Conservation (phyloP, 2,113 vertebrate genomes). For the Oncorhynchus tshawytscha region DNA sequence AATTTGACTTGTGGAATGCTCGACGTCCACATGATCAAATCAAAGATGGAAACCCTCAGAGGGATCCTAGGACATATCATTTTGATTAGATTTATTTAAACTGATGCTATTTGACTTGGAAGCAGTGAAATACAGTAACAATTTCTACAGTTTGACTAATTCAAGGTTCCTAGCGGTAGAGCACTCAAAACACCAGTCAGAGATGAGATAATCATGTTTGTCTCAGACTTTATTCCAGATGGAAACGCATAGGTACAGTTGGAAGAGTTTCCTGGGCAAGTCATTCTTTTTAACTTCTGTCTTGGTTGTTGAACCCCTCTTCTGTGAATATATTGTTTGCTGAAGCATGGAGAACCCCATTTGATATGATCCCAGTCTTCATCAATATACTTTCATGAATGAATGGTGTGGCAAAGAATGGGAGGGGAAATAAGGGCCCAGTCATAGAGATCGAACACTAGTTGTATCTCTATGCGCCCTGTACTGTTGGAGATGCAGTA, state of each 20-base stretch:
- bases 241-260: not conserved
- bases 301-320: too few relatives aligned
- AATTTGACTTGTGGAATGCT: not conserved
- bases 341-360: not conserved
- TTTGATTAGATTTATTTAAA: not conserved
- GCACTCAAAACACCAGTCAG: not conserved
- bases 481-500: not conserved
- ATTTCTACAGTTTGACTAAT: not conserved
- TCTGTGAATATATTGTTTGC: not conserved
- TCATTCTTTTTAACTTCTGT: too few relatives aligned
- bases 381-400: too few relatives aligned
- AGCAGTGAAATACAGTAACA: not conserved
- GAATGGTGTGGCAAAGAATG: not conserved
- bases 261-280: too few relatives aligned
- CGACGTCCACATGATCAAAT: not conserved
- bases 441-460: not conserved
- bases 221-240: not conserved
- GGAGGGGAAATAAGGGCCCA: not conserved
- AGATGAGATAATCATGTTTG: not conserved
- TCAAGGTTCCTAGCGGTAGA: not conserved
- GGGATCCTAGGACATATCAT: not conserved
- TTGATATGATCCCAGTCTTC: not conserved
- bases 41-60: not conserved
- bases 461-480: not conserved
- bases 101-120: too few relatives aligned